phyloP scores from a whole-genome alignment of 1,140 invertebrate species.

The Diachasma alloeum region DNA sequence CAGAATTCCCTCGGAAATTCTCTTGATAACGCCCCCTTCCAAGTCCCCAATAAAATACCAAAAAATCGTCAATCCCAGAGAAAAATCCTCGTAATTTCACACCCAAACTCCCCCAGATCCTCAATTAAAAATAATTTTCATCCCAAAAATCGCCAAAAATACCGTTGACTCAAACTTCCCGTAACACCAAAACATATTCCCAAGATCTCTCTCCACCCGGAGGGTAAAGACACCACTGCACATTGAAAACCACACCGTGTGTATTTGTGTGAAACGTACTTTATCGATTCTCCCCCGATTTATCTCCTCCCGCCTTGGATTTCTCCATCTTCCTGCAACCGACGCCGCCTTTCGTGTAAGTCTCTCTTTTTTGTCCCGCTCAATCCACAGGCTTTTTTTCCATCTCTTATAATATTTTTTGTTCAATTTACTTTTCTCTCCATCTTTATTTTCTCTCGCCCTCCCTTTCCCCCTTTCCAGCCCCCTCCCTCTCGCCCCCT shows the following conservation, averaged over 20 bases:
- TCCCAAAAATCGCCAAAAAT: no score
- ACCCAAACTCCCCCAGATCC: no score
- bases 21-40: no score
- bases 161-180: neutral
- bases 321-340: conserved; percentile 12
- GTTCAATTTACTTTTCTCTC: conserved; percentile 14
- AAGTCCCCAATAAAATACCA: no score
- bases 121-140: no score
- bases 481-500: neutral
- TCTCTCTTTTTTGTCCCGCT: neutral
- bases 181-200: neutral
- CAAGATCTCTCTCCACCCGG: neutral
- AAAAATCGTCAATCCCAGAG: no score
- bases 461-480: no score
- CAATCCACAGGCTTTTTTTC: conserved; percentile 16
- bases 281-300: conserved; percentile 21
- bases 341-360: neutral
- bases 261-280: conserved; percentile 24
- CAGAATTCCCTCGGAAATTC: no score
- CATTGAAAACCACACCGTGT: neutral
- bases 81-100: no score
- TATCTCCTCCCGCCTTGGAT: conserved; percentile 8
- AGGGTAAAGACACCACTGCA: neutral
- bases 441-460: neutral
- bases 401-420: conserved; percentile 6